Evolutionary conservation across 1,140 invertebrate species (phyloP), one percentile per base, ranked within the genome.

Genomic region (Musca domestica): DNA sequence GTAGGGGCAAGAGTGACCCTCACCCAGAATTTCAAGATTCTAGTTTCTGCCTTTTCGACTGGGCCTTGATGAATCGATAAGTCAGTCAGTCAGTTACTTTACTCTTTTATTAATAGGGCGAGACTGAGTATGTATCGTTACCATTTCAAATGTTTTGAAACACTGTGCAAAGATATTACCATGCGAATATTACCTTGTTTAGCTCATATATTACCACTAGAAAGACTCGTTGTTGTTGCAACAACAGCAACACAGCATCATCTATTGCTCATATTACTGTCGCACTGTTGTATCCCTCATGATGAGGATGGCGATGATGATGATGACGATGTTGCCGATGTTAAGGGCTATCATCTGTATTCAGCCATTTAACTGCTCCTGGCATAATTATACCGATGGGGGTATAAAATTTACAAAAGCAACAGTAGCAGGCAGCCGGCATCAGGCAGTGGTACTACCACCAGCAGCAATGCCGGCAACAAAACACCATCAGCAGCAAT

Each of bases 321-420:
- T 30, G 27, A 30, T 30, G 3, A 30, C 27, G 27, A 4, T 30
- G 34, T 58, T 25, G 23, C n/a, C n/a, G 27, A 58, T 58, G 56
- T 22, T 51, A 51, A 61, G 30, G 56, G 52, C 56, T 17, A 34
- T 34, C 27, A 34, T 34, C 27, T 61, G 56, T 20, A 61, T n/a
- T 41, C 27, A 61, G 34, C 56, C 56, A 61, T 61, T 61, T 61
- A 61, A 61, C 27, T 61, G 56, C 27, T 19, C 12, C 27, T 61
- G 27, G 27, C 56, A 61, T 61, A 61, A 61, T 61, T 61, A 61
- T 61, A 20, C 56, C 56, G 41, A 41, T 17, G 30, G 27, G 56
- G 27, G 20, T 15, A 61, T 34, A 27, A 41, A n/a, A 34, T 41
- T 34, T 12, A 19, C 5, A 30, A n/a, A 17, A 34, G 17, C 56